Evolutionary conservation across 2,113 vertebrate species (phyloP).

Genomic region (Hyla sarda): DNA sequence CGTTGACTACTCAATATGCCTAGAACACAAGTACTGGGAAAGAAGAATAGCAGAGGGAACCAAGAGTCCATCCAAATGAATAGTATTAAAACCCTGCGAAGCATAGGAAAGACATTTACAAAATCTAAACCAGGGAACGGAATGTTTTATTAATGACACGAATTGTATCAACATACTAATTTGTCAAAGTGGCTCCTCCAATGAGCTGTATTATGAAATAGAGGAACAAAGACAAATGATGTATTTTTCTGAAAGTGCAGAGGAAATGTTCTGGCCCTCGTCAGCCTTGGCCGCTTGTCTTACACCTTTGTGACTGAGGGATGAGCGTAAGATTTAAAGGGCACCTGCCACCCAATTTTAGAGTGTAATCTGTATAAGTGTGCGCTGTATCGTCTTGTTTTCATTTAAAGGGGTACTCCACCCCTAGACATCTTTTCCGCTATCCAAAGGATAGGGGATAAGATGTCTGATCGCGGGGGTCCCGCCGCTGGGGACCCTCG

Average conservation of each 20-base stretch:
- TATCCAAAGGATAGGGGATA: no score
- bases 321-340: background rate
- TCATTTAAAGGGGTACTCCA: no score
- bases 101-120: constrained; percentile 36
- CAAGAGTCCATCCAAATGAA: constrained; percentile 18
- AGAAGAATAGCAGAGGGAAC: background rate
- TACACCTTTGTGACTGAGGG: background rate
- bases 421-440: no score
- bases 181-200: constrained; percentile 14
- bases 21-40: constrained; percentile 19
- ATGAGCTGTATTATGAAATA: constrained; percentile 5
- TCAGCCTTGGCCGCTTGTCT: background rate
- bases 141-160: constrained; percentile 39
- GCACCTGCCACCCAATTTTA: background rate
- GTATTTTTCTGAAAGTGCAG: no score
- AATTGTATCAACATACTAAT: constrained; percentile 40
- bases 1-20: constrained; percentile 23
- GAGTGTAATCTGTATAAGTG: background rate
- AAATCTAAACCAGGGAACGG: constrained; percentile 15
- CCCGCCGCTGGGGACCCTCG: no score
- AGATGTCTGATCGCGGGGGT: no score
- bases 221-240: constrained; percentile 18
- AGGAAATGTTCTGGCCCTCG: background rate
- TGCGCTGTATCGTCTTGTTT: no score
- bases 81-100: constrained; percentile 27